Base-by-base conservation (phyloP, 2,888 invertebrate genomes). In the Scaptomyza reducta region DNA sequence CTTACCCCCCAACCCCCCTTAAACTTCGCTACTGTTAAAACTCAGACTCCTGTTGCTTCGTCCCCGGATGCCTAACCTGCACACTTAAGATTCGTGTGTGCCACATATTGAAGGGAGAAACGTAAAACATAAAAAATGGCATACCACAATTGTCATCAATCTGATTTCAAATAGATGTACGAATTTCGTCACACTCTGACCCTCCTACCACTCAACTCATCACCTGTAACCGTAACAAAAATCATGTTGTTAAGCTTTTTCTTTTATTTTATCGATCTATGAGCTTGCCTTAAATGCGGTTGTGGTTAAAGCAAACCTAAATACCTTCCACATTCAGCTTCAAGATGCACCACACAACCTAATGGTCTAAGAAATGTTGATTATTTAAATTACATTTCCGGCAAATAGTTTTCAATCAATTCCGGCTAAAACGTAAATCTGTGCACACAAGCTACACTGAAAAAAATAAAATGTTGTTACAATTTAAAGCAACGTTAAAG, bases 21-120 rank as follows among this genome's bases (percentile, higher is more conserved):
- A 3, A 40, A 38, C 29, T 31, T 11, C 10, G 31, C 11, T 22
- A 16, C 27, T 4, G 27, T 6, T 6, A 27, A 22, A 38, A 38
- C 59, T 59, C 38, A 22, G 6, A 11, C 33, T 41, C 41, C 44
- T 40, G 35, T 46, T 47, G 54, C 38, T 40, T 40, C 44, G 31
- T 27, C 49, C 47, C 71, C 50, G 14, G n/a, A 51, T 59, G 56
- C 88, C 66, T 70, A 85, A 87, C 85, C 80, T 81, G 68, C 74
- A 70, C 82, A 84, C 85, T 81, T 47, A 40, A 41, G 31, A 70
- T 81, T 78, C 59, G 50, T 77, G 82, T 87, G 85, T 81, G 85
- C 79, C 82, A 59, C 74, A 77, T 68, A 56, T 59, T 47, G 45
- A 70, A 59, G 57, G 41, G 44, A 38, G 18, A 4, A 9, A 18